Evolutionary conservation across 2,888 invertebrate genomes (phyloP), one percentile per base, ranked within the genome.

Genomic region (Phorcus lineatus): DNA sequence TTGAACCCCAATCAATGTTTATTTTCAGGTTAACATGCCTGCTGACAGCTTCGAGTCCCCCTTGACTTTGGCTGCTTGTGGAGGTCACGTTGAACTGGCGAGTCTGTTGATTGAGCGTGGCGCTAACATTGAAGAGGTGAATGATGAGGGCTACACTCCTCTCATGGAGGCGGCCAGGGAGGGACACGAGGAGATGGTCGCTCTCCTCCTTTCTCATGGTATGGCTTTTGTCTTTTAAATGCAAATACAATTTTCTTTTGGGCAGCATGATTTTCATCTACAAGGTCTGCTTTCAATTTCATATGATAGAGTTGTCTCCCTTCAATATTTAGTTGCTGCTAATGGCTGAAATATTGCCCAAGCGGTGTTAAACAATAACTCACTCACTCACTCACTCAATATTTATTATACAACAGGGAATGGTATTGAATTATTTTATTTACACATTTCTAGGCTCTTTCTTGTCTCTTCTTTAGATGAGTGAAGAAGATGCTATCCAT

Each of bases 1-100:
- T 7, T 36, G 36, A 36, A 36, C 7, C 36, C 36, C 36, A 36
- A 36, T 36, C 2, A 36, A 4, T 2, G 7, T 7, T 17, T 17
- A 28, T 57, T 36, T 57, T 4, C 76, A 91, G 94, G 97, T 98
- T 80, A 99, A 99, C 94, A 98, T 99, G 98, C 99, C 99, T 79
- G 98, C 98, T 76, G 99, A 99, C 94, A 98, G 99, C 93, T 99
- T 99, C 94, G 99, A 99, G 94, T 99, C 99, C 9, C 99, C 99
- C 28, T 95, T 99, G 87, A 99, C 99, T 47, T 94, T 99, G 88
- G 99, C 99, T 78, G 99, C 99, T 74, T 99, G 99, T 94, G 99
- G 99, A 82, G 99, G 99, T 11, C 99, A 99, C 94, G 98, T 98
- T 78, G 99, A 99, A 92, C 94, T 99, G 90, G 99, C 99, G 4